Percentiles rank a stretch among this genome's conserved stretches.
These are phyloP conservation scores for Phataginus tetradactyla DNA, from an alignment of 2,797 vertebrate genomes.

Conservation along the genomic window DNA sequence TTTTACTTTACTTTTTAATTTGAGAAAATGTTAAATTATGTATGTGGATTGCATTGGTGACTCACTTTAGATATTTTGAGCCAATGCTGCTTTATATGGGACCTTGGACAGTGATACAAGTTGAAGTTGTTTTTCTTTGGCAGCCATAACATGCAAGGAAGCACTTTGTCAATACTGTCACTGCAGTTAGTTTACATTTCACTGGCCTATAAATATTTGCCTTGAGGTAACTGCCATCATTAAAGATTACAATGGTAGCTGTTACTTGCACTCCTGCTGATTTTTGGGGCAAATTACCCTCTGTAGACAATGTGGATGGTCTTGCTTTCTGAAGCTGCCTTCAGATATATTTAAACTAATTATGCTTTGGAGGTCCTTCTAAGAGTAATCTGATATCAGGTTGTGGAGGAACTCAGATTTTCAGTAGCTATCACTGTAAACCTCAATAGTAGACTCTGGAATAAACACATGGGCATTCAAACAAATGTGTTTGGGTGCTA, in stretches of 20 bases:
- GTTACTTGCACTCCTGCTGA: background rate
- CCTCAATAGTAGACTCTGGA: background rate
- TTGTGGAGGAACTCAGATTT: background rate
- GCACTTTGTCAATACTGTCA: background rate
- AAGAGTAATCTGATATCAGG: background rate
- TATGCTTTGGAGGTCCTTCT: background rate
- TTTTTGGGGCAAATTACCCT: background rate
- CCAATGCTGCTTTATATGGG: background rate
- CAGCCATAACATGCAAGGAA: background rate
- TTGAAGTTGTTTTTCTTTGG: background rate
- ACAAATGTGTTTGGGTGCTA: background rate
- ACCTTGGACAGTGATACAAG: background rate
- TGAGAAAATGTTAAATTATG: background rate
- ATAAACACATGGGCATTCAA: rapidly evolving
- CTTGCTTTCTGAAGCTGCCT: background rate
- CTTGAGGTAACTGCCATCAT: background rate
- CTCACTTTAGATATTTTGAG: background rate
- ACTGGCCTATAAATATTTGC: background rate
- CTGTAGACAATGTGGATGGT: background rate
- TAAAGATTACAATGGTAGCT: background rate
- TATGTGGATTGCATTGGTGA: background rate
- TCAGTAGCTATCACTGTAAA: background rate
- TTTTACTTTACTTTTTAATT: conserved; percentile 18
- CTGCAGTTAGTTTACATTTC: background rate
- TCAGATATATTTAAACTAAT: background rate